phyloP scores from a whole-genome alignment of 2,888 invertebrate species.

The Penaeus monodon region DNA sequence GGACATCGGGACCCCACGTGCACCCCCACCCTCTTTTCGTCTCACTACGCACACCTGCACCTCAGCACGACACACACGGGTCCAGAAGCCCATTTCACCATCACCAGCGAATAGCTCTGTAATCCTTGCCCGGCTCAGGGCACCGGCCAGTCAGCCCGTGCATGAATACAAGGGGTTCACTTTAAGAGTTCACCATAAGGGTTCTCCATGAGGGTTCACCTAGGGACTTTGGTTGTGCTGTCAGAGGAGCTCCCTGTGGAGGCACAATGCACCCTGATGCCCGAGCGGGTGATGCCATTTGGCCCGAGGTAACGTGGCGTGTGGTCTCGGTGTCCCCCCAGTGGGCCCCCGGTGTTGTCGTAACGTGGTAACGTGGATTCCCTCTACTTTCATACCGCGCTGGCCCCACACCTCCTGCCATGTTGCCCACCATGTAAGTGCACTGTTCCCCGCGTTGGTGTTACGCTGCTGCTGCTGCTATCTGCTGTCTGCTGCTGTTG shows the following conservation, averaged over 20 bases:
- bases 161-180: not conserved
- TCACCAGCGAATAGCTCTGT: not conserved
- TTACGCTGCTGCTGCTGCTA: not conserved
- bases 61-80: too few relatives aligned
- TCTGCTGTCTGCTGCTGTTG: not conserved
- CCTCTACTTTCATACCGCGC: conserved; percentile 30
- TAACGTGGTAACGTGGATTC: conserved; percentile 23
- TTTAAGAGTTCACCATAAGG: too few relatives aligned
- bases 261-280: too few relatives aligned
- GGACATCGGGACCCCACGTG: too few relatives aligned
- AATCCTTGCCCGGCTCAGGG: not conserved
- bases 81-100: not conserved
- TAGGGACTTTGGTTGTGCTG: too few relatives aligned
- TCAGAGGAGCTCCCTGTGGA: too few relatives aligned
- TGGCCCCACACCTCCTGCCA: conserved; percentile 7
- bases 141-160: not conserved
- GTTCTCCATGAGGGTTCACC: too few relatives aligned
- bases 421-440: conserved; percentile 17
- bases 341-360: not conserved
- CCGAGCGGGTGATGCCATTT: too few relatives aligned
- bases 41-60: too few relatives aligned
- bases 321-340: not conserved
- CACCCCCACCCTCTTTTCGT: too few relatives aligned
- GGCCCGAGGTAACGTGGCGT: not conserved
- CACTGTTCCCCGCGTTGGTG: conserved; percentile 12